These are phyloP conservation scores for Myiotriccus ornatus DNA, from an alignment of 2,797 vertebrate genomes.

Conservation along the genomic window DNA sequence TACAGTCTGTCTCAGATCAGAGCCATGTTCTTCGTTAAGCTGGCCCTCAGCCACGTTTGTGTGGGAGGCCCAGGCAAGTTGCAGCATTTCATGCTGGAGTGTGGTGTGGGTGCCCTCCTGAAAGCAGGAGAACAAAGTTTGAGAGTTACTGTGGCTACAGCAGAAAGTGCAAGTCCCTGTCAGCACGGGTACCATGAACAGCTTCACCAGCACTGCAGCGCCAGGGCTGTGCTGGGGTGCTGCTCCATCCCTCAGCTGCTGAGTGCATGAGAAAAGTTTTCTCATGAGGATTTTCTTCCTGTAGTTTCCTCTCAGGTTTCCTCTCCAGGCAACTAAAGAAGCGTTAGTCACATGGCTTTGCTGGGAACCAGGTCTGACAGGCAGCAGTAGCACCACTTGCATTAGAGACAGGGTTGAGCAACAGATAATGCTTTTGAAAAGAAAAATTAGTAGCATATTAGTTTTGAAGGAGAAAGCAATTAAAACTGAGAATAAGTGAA, in stretches of 20 bases:
- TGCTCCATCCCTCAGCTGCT: neutral
- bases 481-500: neutral
- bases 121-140: neutral
- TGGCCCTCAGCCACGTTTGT: neutral
- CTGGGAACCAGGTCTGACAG: neutral
- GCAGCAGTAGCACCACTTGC: neutral
- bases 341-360: fast-evolving
- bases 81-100: neutral
- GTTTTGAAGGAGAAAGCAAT: neutral
- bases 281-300: neutral
- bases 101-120: neutral
- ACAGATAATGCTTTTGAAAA: neutral
- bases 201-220: neutral
- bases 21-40: neutral
- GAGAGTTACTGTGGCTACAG: neutral
- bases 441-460: neutral
- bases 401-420: neutral
- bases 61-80: neutral
- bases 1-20: neutral
- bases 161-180: neutral
- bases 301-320: neutral
- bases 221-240: fast-evolving
- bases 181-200: neutral
- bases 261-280: neutral
- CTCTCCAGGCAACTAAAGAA: neutral